Evolutionary conservation across 2,888 invertebrate genomes (phyloP).

Genomic region (Drosophila cyrtoloma): DNA sequence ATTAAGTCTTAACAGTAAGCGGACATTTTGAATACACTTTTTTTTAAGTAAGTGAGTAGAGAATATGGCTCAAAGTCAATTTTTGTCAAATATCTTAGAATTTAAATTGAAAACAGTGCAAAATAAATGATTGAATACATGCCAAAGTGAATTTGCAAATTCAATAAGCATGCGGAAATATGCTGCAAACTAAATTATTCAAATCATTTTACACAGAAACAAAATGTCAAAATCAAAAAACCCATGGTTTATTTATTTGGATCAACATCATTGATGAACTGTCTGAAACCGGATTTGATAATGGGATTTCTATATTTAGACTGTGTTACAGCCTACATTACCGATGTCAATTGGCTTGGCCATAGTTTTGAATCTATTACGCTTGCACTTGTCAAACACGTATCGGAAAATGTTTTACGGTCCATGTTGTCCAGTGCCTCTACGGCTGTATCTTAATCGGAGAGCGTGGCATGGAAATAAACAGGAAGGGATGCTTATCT

Average conservation of each 20-base stretch:
- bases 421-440: background rate
- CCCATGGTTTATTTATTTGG: background rate
- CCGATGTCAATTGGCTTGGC: background rate
- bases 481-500: background rate
- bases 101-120: background rate
- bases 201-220: background rate
- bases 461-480: background rate
- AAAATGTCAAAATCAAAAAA: too few species aligned
- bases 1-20: background rate
- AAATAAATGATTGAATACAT: background rate
- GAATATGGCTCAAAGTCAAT: fast-evolving
- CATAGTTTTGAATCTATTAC: background rate
- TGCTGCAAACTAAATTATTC: background rate
- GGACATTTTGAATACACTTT: background rate
- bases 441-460: background rate
- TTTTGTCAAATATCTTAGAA: background rate
- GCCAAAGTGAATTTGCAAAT: background rate
- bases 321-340: background rate
- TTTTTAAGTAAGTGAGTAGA: background rate
- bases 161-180: background rate
- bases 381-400: background rate
- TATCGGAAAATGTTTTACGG: background rate
- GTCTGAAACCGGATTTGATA: background rate
- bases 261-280: background rate
- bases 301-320: background rate